A percentile compares a stretch with the other conserved stretches of the same genome.
Conservation (phyloP, 2,797 vertebrate species). For the Margarornis squamiger region DNA sequence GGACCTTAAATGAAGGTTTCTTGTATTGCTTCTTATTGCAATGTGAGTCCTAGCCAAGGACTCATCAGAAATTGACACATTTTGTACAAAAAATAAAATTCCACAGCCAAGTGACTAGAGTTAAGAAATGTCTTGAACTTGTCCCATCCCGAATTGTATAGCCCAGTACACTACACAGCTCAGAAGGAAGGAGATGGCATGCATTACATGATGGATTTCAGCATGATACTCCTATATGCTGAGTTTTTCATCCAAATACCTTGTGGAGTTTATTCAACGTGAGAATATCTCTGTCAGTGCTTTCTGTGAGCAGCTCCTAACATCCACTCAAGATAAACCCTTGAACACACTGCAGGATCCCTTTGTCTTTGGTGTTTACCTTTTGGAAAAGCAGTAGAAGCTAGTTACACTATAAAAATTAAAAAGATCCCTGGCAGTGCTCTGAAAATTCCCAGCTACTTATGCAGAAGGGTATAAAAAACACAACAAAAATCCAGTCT, state of each 20-base stretch:
- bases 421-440: background rate
- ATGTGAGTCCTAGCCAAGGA: background rate
- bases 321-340: background rate
- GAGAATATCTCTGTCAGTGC: background rate
- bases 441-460: background rate
- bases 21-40: background rate
- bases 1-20: background rate
- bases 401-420: background rate
- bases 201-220: background rate
- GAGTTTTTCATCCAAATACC: background rate
- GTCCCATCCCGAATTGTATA: background rate
- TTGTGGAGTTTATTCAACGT: background rate
- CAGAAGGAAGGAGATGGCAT: background rate
- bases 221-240: background rate
- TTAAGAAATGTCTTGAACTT: background rate
- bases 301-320: background rate
- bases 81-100: background rate
- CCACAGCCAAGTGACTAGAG: background rate
- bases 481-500: background rate
- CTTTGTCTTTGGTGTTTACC: background rate
- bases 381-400: background rate
- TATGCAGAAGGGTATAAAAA: background rate
- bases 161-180: background rate
- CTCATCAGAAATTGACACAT: background rate
- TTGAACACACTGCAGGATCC: background rate